A percentile compares a stretch with the other conserved stretches of the same genome.
Conservation (phyloP, 2,113 vertebrate genomes). For the Bombycilla garrulus region DNA sequence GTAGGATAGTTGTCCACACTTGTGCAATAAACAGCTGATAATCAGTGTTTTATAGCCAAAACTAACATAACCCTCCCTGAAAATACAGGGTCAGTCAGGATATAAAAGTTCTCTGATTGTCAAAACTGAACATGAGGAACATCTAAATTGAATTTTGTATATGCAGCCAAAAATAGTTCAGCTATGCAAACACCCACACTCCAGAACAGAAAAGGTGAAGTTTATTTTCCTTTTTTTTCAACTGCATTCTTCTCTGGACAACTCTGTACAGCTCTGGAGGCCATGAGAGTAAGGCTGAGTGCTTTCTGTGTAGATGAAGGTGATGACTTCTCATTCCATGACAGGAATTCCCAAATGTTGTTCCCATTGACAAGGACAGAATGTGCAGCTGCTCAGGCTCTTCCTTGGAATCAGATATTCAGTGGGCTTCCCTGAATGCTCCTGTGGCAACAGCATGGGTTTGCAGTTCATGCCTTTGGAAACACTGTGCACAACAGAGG, state of each 20-base stretch:
- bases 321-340: not conserved
- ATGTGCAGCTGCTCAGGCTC: not conserved
- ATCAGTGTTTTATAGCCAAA: not conserved
- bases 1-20: not conserved
- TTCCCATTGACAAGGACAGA: not conserved
- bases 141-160: not conserved
- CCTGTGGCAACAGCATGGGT: not conserved
- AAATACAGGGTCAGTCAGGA: not conserved
- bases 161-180: not conserved
- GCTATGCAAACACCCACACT: not conserved
- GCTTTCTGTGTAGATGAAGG: not conserved
- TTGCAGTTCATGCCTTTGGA: not conserved
- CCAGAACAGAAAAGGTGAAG: not conserved
- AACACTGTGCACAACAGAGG: not conserved
- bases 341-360: not conserved
- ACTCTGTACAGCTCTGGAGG: not conserved
- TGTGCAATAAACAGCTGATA: not conserved
- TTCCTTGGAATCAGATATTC: not conserved
- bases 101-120: not conserved
- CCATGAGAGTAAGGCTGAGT: not conserved
- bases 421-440: not conserved
- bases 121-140: not conserved
- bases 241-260: not conserved
- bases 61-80: not conserved
- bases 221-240: not conserved